Evolutionary conservation across 2,113 vertebrate genomes (phyloP).

Genomic region (Martes martes): DNA sequence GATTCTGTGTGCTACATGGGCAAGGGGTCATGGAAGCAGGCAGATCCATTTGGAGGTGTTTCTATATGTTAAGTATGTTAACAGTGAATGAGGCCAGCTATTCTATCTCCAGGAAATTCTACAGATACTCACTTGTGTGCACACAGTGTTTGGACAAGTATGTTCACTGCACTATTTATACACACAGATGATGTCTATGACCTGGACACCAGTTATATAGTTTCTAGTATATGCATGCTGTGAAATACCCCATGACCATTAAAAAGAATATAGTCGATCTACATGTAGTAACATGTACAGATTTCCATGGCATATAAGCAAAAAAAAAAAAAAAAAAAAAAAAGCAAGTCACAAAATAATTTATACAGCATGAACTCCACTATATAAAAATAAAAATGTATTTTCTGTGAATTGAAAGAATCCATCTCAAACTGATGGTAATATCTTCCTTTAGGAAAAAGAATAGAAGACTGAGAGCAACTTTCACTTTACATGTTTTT

Average conservation of each 20-base stretch:
- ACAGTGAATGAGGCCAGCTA: neutral
- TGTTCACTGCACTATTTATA: neutral
- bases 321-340: neutral
- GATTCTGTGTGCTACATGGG: neutral
- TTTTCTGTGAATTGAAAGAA: neutral
- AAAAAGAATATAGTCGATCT: neutral
- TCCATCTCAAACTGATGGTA: neutral
- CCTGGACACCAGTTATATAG: neutral
- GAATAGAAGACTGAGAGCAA: neutral
- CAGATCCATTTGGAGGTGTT: neutral
- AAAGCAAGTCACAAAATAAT: neutral
- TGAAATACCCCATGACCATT: neutral
- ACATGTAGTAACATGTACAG: neutral
- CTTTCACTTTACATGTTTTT: neutral
- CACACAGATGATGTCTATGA: neutral
- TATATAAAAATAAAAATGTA: neutral
- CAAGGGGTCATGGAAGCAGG: neutral
- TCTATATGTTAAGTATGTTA: neutral
- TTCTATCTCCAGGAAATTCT: neutral
- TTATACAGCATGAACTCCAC: neutral
- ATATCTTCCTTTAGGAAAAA: neutral
- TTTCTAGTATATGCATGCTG: neutral
- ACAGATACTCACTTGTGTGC: neutral
- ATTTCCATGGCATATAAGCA: neutral
- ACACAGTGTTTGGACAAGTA: neutral